Percentiles rank a stretch among this genome's conserved stretches.
Conservation (phyloP, 2,113 vertebrate genomes). For the Malaclemys terrapin region DNA sequence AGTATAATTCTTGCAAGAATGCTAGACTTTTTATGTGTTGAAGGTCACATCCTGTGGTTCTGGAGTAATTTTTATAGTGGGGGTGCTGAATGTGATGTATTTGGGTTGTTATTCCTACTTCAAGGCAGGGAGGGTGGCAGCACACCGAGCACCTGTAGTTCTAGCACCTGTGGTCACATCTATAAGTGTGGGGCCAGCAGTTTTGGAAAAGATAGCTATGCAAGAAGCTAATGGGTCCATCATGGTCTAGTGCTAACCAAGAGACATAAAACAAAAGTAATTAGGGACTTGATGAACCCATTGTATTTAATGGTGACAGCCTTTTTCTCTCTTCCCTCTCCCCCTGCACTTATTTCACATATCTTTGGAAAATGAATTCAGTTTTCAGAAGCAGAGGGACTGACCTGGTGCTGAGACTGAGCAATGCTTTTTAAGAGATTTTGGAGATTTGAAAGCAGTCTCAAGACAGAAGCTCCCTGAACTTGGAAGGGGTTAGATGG, state of each 20-base stretch:
- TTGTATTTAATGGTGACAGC: background rate
- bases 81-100: too few relatives aligned
- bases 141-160: too few relatives aligned
- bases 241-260: background rate
- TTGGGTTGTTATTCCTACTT: too few relatives aligned
- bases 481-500: background rate
- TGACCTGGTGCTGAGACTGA: background rate
- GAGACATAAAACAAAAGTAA: background rate
- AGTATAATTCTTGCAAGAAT: background rate
- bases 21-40: background rate
- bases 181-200: background rate
- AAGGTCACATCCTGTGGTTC: background rate
- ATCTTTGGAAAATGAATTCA: slow-evolving; percentile 24
- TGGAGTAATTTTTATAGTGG: background rate
- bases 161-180: background rate
- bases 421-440: background rate
- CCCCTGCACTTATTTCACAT: background rate
- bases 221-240: background rate
- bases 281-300: background rate
- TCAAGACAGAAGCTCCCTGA: background rate
- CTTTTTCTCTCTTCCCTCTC: background rate
- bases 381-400: background rate
- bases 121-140: too few relatives aligned
- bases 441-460: background rate
- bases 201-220: background rate